Evolutionary conservation across 2,113 vertebrate species (phyloP), one percentile per base, ranked within the genome.

Genomic region (Poicephalus meyeri): DNA sequence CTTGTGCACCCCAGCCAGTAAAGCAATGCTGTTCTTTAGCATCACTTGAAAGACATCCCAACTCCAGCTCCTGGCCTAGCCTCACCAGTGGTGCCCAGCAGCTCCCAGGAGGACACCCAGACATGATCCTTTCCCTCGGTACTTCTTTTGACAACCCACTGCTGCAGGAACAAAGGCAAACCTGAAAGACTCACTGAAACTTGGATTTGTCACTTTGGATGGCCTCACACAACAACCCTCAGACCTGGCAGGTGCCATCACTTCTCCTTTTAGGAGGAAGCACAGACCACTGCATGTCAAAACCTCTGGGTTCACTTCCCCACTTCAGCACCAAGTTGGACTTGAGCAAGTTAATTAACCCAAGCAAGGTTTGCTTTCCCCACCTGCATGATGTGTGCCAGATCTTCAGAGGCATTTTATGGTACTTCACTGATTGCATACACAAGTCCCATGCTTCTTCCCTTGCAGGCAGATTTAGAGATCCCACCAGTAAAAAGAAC

Each of bases 231-330:
- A 69, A 81, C 65, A 65, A 56, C 71, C 21, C 10, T 8, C 65
- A 95, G 79, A 86, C 35, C 77, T 44, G 61, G 89, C 93, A 96
- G 96, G 95, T 96, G 93, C 28, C 93, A 84, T 46, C 86, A 91
- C 90, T 96, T 96, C 96, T 69, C 55, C 73, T 94, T 96, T 96
- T 95, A 56, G 80, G 61, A 80, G 96, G 93, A 95, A 95, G 73
- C 77, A 95, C 73, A 94, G 93, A 92, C 88, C 63, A 2, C 86
- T 93, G 93, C 49, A 0, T 92, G 80, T 46, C 77, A 96, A 95
- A 95, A 94, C 69, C 80, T 89, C 50, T 41, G 69, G 47, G 92
- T 91, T 96, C 90, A 92, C 86, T 96, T 96, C 92, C 88, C 41
- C 77, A 84, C 92, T 91, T 71, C 16, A 95, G 69, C 28, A 93